Base-by-base conservation (phyloP, 2,797 vertebrate genomes). In the Hydrophis major region DNA sequence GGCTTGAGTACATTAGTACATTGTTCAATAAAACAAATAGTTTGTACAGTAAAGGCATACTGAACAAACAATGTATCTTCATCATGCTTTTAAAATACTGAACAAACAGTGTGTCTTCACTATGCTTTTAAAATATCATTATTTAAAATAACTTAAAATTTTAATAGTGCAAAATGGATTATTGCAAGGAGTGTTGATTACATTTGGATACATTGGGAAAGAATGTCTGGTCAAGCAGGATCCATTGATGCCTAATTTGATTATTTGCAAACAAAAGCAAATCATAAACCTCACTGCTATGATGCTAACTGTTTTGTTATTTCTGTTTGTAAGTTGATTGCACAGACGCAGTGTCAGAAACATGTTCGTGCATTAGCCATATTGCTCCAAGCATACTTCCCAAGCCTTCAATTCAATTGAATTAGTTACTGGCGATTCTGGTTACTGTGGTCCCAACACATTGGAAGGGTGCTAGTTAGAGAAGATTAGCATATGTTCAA, bases 111-210 rank as follows among this genome's bases (percentile, higher is more conserved):
- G 18, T 78, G 22, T 78, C 8, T 83, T 83, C 37, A 47, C 20
- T 83, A 47, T 0, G 20, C 18, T 83, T 83, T 83, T 83, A 12
- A 83, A 47, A 83, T 83, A 83, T 83, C 74, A 42, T 83, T 47
- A 83, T 83, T 83, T 83, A 83, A 57, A 90, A 78, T 92, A 92
- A n/a, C 55, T 91, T 28, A 37, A 13, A 42, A 50, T 59, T 92
- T 20, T 25, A 83, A 92, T 20, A 60, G 3, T 86, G 25, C 10
- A 1, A 89, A 56, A 28, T 88, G 50, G 28, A 42, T 88, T 88
- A 50, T 25, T 78, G 47, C 20, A 32, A 78, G 3, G 4, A 57
- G 28, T 8, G 3, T 25, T 25, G 32, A n/a, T 25, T 92, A 18
- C 18, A 92, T 57, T 27, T 32, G 6, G 20, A 78, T 59, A 66